phyloP scores from a whole-genome alignment of 23 tunicate genomes.

The Clavelina lepadiformis region DNA sequence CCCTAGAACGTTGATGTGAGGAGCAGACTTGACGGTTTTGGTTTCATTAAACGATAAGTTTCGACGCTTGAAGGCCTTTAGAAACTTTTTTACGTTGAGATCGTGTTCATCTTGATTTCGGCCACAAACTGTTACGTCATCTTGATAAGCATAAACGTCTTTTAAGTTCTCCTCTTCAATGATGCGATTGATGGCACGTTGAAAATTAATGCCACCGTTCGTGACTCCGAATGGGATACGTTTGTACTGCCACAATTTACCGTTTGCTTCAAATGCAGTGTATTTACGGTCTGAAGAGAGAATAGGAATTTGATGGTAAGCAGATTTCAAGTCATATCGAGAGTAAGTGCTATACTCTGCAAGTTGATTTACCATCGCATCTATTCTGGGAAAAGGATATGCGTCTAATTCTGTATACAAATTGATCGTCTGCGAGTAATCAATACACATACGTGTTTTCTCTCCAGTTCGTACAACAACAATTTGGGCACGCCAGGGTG shows the following conservation, averaged over 20 bases:
- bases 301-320: slow-evolving; percentile 17
- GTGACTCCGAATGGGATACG: slow-evolving; percentile 26
- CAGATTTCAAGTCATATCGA: slow-evolving; percentile 18
- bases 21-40: slow-evolving; percentile 4
- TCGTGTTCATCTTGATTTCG: slow-evolving; percentile 28
- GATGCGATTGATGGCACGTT: slow-evolving; percentile 7
- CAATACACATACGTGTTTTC: slow-evolving; percentile 10
- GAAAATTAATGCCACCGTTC: slow-evolving; percentile 20
- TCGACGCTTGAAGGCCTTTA: not conserved
- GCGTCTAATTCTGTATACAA: slow-evolving; percentile 11
- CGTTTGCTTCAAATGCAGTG: slow-evolving; percentile 16
- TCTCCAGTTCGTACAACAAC: not conserved
- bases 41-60: slow-evolving; percentile 6
- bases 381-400: slow-evolving; percentile 14
- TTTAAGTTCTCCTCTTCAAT: not conserved
- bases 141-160: slow-evolving; percentile 20
- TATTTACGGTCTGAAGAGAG: not conserved
- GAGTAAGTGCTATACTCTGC: not conserved
- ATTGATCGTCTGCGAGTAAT: slow-evolving; percentile 13
- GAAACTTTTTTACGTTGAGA: slow-evolving; percentile 16
- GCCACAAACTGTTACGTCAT: slow-evolving; percentile 26
- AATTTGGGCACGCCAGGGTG: slow-evolving; percentile 29
- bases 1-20: slow-evolving; percentile 5
- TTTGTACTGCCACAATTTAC: slow-evolving; percentile 17
- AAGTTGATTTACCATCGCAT: not conserved